Evolutionary conservation across 2,888 invertebrate genomes (phyloP).

Genomic region (Smittia sp.): DNA sequence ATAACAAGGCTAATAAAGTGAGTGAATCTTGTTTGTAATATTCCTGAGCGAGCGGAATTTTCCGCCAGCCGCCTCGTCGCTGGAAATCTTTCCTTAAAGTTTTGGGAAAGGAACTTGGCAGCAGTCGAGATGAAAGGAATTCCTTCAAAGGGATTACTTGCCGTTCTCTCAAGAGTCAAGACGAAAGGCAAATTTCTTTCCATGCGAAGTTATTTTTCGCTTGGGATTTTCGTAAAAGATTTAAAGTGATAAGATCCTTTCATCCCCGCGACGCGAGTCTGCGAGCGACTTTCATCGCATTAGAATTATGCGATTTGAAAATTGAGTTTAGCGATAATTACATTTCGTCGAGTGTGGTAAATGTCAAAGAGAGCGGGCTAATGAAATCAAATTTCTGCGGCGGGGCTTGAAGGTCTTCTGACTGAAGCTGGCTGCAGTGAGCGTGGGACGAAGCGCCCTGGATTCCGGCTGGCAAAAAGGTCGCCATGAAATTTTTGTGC

Average conservation of each 20-base stretch:
- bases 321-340: too few species aligned
- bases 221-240: constrained; percentile 30
- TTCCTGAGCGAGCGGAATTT: background rate
- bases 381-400: too few species aligned
- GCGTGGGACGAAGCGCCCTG: too few species aligned
- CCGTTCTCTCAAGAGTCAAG: background rate
- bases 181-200: constrained; percentile 1
- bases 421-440: too few species aligned
- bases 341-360: too few species aligned
- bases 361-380: too few species aligned
- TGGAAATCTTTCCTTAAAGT: background rate
- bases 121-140: constrained; percentile 30
- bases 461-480: too few species aligned
- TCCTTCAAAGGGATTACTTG: constrained; percentile 27
- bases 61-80: background rate
- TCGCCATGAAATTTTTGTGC: too few species aligned
- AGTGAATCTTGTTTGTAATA: constrained; percentile 44
- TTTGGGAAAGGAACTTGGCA: background rate
- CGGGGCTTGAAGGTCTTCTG: too few species aligned
- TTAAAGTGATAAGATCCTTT: constrained; percentile 35
- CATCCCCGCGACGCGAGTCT: background rate
- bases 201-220: background rate
- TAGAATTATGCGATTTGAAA: too few species aligned
- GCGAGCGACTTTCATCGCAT: background rate
- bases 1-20: constrained; percentile 54